A percentile compares a stretch with the other conserved stretches of the same genome.
phyloP scores from a whole-genome alignment of 2,888 invertebrate species.

The Chaetogeoica ovagalla region DNA sequence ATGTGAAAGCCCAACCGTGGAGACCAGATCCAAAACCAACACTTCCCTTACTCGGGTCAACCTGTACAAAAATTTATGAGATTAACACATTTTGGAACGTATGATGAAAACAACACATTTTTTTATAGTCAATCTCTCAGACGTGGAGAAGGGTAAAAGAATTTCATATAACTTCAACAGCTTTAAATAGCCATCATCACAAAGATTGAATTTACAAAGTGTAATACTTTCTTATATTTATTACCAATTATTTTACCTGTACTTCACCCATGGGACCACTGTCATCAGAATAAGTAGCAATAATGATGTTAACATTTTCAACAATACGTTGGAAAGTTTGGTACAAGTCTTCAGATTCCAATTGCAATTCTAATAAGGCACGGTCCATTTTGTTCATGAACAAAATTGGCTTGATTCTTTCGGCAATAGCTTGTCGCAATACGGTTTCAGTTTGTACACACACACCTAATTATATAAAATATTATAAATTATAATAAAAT shows the following conservation, averaged over 20 bases:
- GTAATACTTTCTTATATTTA: too few relatives aligned
- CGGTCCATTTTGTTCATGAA: constrained; percentile 99
- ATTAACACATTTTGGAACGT: neutral
- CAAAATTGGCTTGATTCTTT: constrained; percentile 98
- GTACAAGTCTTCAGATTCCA: constrained; percentile 95
- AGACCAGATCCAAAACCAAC: constrained; percentile 99
- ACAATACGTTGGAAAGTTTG: constrained; percentile 99
- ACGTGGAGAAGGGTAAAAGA: constrained; percentile 54
- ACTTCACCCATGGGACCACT: constrained; percentile 99
- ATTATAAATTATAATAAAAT: neutral
- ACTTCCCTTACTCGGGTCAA: constrained; percentile 96
- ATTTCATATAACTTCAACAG: constrained; percentile 42
- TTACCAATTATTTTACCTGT: constrained; percentile 68
- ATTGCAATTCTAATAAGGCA: constrained; percentile 93
- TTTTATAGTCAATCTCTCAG: constrained; percentile 52
- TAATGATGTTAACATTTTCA: constrained; percentile 99
- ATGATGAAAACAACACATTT: neutral
- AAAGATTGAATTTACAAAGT: constrained; percentile 12
- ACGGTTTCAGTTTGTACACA: constrained; percentile 99
- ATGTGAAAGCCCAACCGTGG: constrained; percentile 99
- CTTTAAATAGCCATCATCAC: constrained; percentile 18
- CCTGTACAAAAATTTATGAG: constrained; percentile 60
- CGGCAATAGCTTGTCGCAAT: constrained; percentile 98
- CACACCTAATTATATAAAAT: constrained; percentile 71
- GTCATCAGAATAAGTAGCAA: constrained; percentile 97